These are phyloP conservation scores for Lysandra coridon DNA, from an alignment of 2,888 invertebrate genomes.

Conservation along the genomic window DNA sequence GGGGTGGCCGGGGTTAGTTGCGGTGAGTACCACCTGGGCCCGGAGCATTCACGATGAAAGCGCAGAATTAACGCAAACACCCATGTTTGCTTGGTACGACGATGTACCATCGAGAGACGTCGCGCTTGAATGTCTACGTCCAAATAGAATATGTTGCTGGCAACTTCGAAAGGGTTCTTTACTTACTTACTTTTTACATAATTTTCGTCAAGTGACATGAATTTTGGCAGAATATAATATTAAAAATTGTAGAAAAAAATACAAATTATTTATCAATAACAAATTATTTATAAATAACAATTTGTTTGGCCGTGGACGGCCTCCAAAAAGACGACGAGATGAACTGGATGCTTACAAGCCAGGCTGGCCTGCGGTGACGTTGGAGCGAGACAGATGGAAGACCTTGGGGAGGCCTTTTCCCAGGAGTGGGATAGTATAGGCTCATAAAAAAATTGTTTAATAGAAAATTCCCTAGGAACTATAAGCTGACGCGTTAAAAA, in stretches of 20 bases:
- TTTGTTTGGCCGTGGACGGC: too few species aligned
- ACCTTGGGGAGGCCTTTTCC: too few species aligned
- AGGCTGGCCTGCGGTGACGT: too few species aligned
- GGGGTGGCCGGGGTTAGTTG: background rate
- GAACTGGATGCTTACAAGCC: too few species aligned
- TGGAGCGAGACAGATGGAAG: too few species aligned
- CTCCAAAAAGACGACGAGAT: too few species aligned
- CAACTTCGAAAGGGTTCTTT: background rate
- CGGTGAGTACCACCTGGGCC: background rate
- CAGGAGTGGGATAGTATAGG: too few species aligned
- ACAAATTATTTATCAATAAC: background rate
- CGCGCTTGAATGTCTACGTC: background rate
- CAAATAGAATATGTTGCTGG: background rate
- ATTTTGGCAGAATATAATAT: background rate
- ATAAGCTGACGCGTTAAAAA: too few species aligned
- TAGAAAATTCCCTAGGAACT: too few species aligned
- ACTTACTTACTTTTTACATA: too few species aligned
- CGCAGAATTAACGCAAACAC: constrained; percentile 21
- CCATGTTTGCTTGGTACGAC: background rate
- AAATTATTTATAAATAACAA: too few species aligned
- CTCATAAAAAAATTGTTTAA: too few species aligned
- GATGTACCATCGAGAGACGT: background rate
- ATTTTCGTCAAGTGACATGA: background rate
- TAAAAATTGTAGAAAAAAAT: background rate
- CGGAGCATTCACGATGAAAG: constrained; percentile 11